A percentile compares a stretch with the other conserved stretches of the same genome.
phyloP scores from a whole-genome alignment of 2,113 vertebrate genomes.

The Castor canadensis region DNA sequence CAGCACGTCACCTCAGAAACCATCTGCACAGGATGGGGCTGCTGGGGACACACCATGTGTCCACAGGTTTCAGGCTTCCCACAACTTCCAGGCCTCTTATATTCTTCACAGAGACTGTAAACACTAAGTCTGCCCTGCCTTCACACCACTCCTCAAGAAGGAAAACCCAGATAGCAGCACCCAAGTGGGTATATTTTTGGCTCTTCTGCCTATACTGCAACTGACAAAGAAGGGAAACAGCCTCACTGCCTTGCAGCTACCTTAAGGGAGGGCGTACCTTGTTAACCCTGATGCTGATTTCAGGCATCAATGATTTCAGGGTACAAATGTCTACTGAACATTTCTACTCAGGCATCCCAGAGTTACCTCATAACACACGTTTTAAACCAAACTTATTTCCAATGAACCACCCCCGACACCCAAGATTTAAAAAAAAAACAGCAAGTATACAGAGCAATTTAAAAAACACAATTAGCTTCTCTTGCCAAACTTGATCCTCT shows the following conservation, averaged over 20 bases:
- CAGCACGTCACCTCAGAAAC: neutral
- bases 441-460: neutral
- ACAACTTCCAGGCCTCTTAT: too few species aligned
- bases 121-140: neutral
- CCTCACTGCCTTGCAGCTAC: neutral
- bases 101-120: neutral
- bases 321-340: too few species aligned
- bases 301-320: too few species aligned
- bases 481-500: neutral
- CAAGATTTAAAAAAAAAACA: neutral
- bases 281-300: neutral
- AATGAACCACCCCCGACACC: neutral
- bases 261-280: neutral
- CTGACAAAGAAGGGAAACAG: neutral
- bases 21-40: neutral
- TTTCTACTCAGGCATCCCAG: neutral
- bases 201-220: neutral
- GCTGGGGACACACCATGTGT: fast-evolving
- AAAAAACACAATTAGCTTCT: neutral
- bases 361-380: neutral
- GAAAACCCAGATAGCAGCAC: too few species aligned
- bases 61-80: neutral
- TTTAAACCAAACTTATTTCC: neutral
- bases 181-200: fast-evolving
- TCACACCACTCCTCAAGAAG: neutral